phyloP scores from a whole-genome alignment of 2,888 invertebrate genomes.

The Microplitis deprimator region DNA sequence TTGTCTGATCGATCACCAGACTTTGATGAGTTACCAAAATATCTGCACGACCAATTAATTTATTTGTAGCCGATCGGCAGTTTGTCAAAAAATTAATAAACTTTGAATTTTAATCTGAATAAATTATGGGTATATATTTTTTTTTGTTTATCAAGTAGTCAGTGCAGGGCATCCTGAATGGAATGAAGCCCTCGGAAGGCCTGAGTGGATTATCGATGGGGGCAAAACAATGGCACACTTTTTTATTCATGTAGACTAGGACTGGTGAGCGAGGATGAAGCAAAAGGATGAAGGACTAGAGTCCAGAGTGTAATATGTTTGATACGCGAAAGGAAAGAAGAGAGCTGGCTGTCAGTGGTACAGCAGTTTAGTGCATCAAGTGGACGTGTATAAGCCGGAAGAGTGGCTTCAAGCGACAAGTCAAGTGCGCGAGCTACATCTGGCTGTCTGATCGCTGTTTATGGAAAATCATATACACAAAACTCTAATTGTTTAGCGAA shows the following conservation, averaged over 20 bases:
- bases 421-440: conserved; percentile 67
- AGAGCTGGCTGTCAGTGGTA: conserved; percentile 38
- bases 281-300: neutral
- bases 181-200: conserved; percentile 60
- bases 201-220: conserved; percentile 69
- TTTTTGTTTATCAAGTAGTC: neutral
- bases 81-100: neutral
- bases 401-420: conserved; percentile 58
- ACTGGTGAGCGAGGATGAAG: conserved; percentile 25
- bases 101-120: neutral
- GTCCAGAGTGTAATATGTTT: conserved; percentile 61
- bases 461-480: conserved; percentile 64
- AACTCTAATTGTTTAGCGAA: neutral
- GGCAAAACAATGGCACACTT: conserved; percentile 67
- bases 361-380: conserved; percentile 42
- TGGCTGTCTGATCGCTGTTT: conserved; percentile 68
- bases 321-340: conserved; percentile 40
- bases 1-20: conserved; percentile 42
- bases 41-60: neutral
- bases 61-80: neutral
- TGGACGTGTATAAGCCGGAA: conserved; percentile 39
- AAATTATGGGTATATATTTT: neutral
- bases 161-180: neutral
- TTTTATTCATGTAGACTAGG: conserved; percentile 56
- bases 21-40: conserved; percentile 4